Evolutionary conservation across 2,888 invertebrate species (phyloP).

Genomic region (Acanthacorydalis orientalis): DNA sequence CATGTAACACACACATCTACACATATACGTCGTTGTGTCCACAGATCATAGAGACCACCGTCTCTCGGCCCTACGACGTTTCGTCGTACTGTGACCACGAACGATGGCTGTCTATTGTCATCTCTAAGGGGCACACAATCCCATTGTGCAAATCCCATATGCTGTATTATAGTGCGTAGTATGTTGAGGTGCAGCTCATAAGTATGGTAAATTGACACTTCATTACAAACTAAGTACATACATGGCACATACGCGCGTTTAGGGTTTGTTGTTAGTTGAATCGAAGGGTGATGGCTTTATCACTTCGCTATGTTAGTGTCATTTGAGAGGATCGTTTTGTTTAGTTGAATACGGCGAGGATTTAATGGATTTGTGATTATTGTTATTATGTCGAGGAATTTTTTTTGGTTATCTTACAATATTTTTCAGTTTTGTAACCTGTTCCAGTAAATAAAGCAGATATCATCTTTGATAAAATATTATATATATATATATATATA

Average conservation of each 20-base stretch:
- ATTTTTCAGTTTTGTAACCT: too few relatives aligned
- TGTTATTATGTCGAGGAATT: too few relatives aligned
- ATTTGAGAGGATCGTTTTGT: too few relatives aligned
- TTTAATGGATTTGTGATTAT: too few relatives aligned
- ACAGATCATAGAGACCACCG: neutral
- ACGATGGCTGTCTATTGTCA: neutral
- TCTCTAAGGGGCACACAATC: too few relatives aligned
- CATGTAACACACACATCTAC: neutral
- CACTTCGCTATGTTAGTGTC: too few relatives aligned
- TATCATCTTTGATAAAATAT: too few relatives aligned
- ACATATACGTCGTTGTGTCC: neutral
- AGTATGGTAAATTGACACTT: slow-evolving; percentile 27
- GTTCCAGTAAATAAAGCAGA: too few relatives aligned
- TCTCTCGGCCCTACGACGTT: neutral
- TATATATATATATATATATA: too few relatives aligned
- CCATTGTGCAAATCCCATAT: neutral
- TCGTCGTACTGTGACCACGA: neutral
- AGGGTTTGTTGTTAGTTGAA: slow-evolving; percentile 8
- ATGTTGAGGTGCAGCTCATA: slow-evolving; percentile 12
- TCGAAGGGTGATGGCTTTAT: too few relatives aligned
- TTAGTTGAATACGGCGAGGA: too few relatives aligned
- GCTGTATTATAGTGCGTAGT: neutral
- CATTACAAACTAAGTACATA: slow-evolving; percentile 19
- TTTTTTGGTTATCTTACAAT: too few relatives aligned
- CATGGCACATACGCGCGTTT: slow-evolving; percentile 14